phyloP scores from a whole-genome alignment of 1,140 invertebrate genomes.

The Zaprionus ornatus region DNA sequence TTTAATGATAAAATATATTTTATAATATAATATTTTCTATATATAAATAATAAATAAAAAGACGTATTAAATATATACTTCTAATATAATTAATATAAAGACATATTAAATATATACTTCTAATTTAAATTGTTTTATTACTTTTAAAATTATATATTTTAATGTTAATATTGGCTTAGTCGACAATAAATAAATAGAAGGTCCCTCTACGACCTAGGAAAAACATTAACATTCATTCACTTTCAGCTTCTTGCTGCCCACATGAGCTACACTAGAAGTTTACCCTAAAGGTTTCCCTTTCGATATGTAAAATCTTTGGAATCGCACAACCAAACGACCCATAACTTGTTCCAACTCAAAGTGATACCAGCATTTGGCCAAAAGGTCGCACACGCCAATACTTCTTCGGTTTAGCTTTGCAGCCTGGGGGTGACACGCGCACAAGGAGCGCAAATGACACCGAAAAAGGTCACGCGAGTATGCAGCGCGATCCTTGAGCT shows the following conservation, averaged over 20 bases:
- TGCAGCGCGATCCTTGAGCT: constrained; percentile 42
- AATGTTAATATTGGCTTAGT: no score
- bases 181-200: no score
- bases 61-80: no score
- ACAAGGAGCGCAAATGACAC: constrained; percentile 17
- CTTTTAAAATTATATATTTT: no score
- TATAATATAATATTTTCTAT: no score
- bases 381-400: constrained; percentile 63
- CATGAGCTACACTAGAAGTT: not conserved
- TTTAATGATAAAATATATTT: no score
- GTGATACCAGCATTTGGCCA: constrained; percentile 73
- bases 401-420: constrained; percentile 21
- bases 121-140: no score
- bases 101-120: no score
- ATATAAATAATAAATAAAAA: no score
- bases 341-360: constrained; percentile 35
- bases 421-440: constrained; percentile 66
- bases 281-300: not conserved
- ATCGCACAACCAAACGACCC: constrained; percentile 28
- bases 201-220: not conserved
- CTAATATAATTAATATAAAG: no score
- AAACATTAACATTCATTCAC: not conserved
- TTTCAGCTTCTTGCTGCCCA: not conserved
- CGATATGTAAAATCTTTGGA: constrained; percentile 53
- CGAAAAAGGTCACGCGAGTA: constrained; percentile 47